Base-by-base conservation (phyloP, 2,888 invertebrate genomes). In the Nomada fabriciana region DNA sequence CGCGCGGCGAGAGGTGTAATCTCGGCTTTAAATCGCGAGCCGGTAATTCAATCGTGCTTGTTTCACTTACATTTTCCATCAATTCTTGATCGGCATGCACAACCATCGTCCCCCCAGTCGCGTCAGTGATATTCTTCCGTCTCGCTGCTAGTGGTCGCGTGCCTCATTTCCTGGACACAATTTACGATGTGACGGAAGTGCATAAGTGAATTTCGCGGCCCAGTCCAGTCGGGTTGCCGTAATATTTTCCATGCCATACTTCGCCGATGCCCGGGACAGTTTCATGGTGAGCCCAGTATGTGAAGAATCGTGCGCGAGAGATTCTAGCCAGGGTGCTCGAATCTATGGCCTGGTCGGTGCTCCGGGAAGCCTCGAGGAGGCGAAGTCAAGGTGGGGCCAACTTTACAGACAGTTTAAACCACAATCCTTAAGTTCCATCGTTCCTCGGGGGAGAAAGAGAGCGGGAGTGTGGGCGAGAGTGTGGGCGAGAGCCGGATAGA, bases 401-500 rank as follows among this genome's bases (percentile, higher is more conserved):
- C 90, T 89, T 89, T 73, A 82, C 88, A 89, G 89, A 89, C 90
- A 88, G 85, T 89, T 90, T 83, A 77, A 82, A 89, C 90, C 89
- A 76, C 89, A 88, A 86, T 89, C 89, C 89, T 90, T 83, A 89
- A 89, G 89, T 89, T 90, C 74, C 76, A 50, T 82, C 76, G 84
- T 74, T 77, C 81, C 43, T 15, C 42, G 50, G 20, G 9, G n/a
- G 60, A 36, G 36, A 11, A n/a, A 29, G 13, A 25, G 10, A 42
- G 18, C 18, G 55, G 15, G 61, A 60, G 10, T n/a, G 60, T 13
- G 20, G 25, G 13, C 9, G 52, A 52, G 61, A 60, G 10, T n/a
- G 60, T 13, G 20, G 25, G 13, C 9, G 52, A 52, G 65, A 52
- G 65, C 29, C 23, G 23, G 29, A 53, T 9, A 68, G 68, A 55